phyloP scores from a whole-genome alignment of 2,888 invertebrate species.

The Thera britannica region DNA sequence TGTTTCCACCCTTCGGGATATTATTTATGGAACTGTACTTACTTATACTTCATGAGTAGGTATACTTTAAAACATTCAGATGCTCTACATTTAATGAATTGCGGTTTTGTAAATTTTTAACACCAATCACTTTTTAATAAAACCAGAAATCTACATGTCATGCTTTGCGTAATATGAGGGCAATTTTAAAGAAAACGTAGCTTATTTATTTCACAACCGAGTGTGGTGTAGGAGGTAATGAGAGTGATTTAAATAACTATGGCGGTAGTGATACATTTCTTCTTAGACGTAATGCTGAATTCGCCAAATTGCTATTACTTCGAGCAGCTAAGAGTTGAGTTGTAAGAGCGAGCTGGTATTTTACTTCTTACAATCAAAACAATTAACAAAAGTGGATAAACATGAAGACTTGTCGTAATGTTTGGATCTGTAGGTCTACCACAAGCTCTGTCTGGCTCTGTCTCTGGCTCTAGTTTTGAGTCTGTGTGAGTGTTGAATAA shows the following conservation, averaged over 20 bases:
- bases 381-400: too few relatives aligned
- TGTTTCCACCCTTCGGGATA: too few relatives aligned
- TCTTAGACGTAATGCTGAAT: conserved; percentile 48
- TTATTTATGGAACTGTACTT: neutral
- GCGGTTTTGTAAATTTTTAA: neutral
- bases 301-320: conserved; percentile 45
- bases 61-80: neutral
- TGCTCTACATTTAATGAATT: conserved; percentile 3
- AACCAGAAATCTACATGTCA: conserved; percentile 27
- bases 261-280: conserved; percentile 58
- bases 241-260: conserved; percentile 61
- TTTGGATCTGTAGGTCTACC: too few relatives aligned
- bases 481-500: too few relatives aligned
- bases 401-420: too few relatives aligned
- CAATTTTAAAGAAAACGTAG: conserved; percentile 48
- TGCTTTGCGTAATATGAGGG: conserved; percentile 20
- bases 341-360: conserved; percentile 6
- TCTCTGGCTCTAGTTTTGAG: too few relatives aligned
- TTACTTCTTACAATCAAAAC: neutral
- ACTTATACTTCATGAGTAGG: too few relatives aligned
- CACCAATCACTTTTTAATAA: conserved; percentile 3
- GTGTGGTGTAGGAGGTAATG: conserved; percentile 46
- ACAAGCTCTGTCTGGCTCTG: too few relatives aligned
- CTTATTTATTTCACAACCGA: conserved; percentile 53
- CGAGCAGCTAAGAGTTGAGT: conserved; percentile 41